Conservation (phyloP, 2,113 vertebrate species). For the Callospermophilus lateralis region DNA sequence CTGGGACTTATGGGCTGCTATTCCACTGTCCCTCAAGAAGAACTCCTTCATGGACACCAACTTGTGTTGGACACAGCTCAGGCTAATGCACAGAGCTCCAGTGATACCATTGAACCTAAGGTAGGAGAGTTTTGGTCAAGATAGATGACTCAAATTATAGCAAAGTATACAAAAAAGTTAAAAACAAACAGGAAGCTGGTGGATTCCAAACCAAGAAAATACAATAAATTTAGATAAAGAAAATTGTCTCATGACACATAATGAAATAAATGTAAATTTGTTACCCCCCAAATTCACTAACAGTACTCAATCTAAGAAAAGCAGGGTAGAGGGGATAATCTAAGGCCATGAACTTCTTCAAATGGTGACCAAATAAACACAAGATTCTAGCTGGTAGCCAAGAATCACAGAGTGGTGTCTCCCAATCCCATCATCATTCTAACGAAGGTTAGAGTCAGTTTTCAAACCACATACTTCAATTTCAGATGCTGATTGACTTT, state of each 20-base stretch:
- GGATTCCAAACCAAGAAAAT: not conserved
- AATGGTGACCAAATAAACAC: not conserved
- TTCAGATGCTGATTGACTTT: not conserved
- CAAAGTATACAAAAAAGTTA: not conserved
- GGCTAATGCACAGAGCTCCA: too few species aligned
- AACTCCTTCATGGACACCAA: not conserved
- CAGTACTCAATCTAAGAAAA: not conserved
- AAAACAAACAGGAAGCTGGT: not conserved
- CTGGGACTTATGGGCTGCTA: not conserved
- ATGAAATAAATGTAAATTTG: not conserved
- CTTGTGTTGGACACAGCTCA: too few species aligned
- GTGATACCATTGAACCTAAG: accelerated
- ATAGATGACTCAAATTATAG: not conserved
- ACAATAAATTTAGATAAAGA: not conserved
- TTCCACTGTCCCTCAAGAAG: not conserved
- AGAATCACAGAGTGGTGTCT: too few species aligned
- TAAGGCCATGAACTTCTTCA: not conserved
- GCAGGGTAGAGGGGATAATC: not conserved
- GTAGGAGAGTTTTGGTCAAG: not conserved
- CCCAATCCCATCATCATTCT: too few species aligned
- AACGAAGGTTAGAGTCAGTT: not conserved
- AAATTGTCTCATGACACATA: not conserved
- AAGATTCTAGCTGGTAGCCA: not conserved
- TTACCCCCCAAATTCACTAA: not conserved
- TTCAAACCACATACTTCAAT: accelerated